Base-by-base conservation (phyloP, 2,797 vertebrate genomes). In the Rhinoraja longicauda region DNA sequence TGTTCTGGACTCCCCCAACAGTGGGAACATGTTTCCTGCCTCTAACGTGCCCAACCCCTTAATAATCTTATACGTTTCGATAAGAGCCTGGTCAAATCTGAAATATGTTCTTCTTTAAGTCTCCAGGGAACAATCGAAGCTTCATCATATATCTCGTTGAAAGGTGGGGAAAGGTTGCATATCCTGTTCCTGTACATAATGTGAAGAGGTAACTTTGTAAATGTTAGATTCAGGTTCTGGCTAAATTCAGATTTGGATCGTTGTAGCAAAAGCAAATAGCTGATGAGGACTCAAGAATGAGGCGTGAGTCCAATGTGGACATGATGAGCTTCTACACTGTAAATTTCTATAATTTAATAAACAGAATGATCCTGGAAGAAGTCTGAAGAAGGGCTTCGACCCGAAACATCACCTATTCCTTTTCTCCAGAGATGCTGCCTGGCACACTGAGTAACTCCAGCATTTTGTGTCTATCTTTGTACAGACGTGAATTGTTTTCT, bases 161-260 rank as follows among this genome's bases (percentile, higher is more conserved):
- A 62, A 32, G 59, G 81, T 26, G 10, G 24, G n/a, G 26, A 17
- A 26, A 53, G 24, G 29, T 6, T 64, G 57, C 17, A 64, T 8
- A 15, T 5, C 13, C 59, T 64, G 62, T 5, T 5, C 82, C 82
- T 32, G 57, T 64, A 32, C 13, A 29, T 86, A 86, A 86, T 86
- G 21, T 82, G 36, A 45, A 32, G 19, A 12, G 9, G 12, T 84
- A n/a, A 86, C 57, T 62, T 62, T 86, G 82, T 86, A 86, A 86
- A 29, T 64, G 59, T 32, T 86, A 59, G 82, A 86, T 86, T 86
- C 82, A 86, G 57, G 57, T 86, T 62, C 57, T n/a, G 62, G 62
- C 26, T 32, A 62, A n/a, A 86, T 62, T 62, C 82, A 32, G 57
- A 64, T 86, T 32, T 59, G 8, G 59, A 86, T n/a, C 62, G 82